phyloP scores from a whole-genome alignment of 2,797 vertebrate species.

The Rhincodon typus region DNA sequence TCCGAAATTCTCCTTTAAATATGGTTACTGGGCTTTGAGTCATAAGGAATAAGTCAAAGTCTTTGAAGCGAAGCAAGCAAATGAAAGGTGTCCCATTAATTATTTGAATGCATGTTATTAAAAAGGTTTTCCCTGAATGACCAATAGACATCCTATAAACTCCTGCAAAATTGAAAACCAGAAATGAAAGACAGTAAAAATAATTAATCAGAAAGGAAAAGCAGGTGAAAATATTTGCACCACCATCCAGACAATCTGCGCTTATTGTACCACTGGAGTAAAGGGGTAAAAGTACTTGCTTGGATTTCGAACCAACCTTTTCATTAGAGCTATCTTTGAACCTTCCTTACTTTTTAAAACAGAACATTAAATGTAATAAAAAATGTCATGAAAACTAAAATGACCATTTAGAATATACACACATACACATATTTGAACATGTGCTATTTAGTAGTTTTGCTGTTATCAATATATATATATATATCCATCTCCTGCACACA shows the following conservation, averaged over 20 bases:
- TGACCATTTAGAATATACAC: background rate
- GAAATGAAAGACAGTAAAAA: background rate
- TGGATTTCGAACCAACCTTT: constrained; percentile 4
- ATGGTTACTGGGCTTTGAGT: background rate
- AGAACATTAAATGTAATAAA: background rate
- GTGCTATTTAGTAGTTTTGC: constrained; percentile 13
- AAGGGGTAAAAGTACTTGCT: background rate
- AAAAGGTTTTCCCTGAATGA: background rate
- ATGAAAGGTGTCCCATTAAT: background rate
- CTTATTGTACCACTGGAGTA: background rate
- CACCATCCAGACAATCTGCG: background rate
- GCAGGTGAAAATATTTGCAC: background rate
- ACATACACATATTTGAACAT: background rate
- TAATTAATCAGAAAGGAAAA: background rate
- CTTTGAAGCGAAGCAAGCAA: background rate
- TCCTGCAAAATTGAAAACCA: background rate
- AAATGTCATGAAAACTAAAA: background rate
- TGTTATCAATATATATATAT: background rate
- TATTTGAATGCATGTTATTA: background rate
- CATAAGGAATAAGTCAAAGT: background rate
- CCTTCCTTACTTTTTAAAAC: background rate
- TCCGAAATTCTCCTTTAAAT: no score
- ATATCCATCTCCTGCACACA: constrained; percentile 10
- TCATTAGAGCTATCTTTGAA: background rate
- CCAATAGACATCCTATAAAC: background rate